phyloP scores from a whole-genome alignment of 2,888 invertebrate genomes.

The Melolontha melolontha region DNA sequence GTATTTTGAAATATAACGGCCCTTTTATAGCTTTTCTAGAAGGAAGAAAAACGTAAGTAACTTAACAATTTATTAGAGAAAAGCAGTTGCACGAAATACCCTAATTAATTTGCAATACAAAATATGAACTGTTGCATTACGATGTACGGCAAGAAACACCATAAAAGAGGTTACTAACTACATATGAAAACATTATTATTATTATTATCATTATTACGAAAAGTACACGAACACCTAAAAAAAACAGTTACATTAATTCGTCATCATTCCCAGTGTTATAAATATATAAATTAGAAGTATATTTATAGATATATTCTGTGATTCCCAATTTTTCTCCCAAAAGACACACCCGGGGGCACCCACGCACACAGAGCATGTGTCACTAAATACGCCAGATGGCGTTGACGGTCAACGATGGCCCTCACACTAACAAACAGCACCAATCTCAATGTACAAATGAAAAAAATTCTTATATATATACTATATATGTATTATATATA shows the following conservation, averaged over 20 bases:
- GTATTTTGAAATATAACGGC: no score
- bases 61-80: no score
- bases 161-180: slow-evolving; percentile 16
- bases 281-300: slow-evolving; percentile 19
- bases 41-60: no score
- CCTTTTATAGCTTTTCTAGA: no score
- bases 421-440: slow-evolving; percentile 31
- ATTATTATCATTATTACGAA: neutral
- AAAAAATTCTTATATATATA: slow-evolving; percentile 20
- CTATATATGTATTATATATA: slow-evolving; percentile 18
- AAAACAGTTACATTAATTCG: slow-evolving; percentile 17
- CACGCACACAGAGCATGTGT: slow-evolving; percentile 20
- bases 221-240: slow-evolving; percentile 4
- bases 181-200: neutral
- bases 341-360: slow-evolving; percentile 22
- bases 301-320: slow-evolving; percentile 48
- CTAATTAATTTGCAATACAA: no score
- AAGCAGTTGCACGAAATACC: no score
- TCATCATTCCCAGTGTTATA: slow-evolving; percentile 52
- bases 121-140: neutral
- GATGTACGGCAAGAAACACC: slow-evolving; percentile 10
- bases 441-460: slow-evolving; percentile 41
- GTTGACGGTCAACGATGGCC: slow-evolving; percentile 33
- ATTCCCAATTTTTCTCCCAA: slow-evolving; percentile 48
- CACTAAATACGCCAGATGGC: slow-evolving; percentile 13